Conservation (phyloP, 2,888 invertebrate genomes). For the Bursaphelenchus okinawaensis region DNA sequence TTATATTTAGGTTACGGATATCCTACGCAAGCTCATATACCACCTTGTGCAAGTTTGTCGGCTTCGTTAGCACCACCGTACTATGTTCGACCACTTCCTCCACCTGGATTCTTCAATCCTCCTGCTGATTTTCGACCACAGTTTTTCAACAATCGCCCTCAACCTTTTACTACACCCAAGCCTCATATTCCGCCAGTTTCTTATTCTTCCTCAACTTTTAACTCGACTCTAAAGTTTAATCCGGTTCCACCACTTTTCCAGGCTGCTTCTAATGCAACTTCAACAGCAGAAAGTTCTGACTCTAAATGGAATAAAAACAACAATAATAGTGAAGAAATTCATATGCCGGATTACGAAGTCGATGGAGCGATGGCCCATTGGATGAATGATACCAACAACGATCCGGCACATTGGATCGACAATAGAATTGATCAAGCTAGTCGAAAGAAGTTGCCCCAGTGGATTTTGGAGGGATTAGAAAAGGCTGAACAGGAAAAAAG, state of each 20-base stretch:
- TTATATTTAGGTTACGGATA: not conserved
- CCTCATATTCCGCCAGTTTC: constrained; percentile 7
- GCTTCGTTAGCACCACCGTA: not conserved
- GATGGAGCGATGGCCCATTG: constrained; percentile 11
- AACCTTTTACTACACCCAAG: constrained; percentile 2
- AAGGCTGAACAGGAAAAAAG: constrained; percentile 93
- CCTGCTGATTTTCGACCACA: not conserved
- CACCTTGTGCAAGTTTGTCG: not conserved
- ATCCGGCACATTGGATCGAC: not conserved
- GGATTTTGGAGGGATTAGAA: constrained; percentile 93
- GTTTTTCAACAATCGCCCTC: not conserved
- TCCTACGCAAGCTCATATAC: not conserved
- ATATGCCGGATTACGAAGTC: not conserved
- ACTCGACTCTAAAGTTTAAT: not conserved
- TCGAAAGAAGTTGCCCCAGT: constrained; percentile 71
- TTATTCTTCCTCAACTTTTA: not conserved
- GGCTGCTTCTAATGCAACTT: not conserved
- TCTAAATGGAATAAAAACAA: not conserved
- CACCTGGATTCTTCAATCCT: not conserved
- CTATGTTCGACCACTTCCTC: not conserved
- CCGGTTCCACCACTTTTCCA: constrained; percentile 8
- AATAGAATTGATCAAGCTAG: not conserved
- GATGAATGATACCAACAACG: constrained; percentile 3
- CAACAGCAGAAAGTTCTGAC: not conserved
- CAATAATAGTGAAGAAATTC: not conserved